Evolutionary conservation across 2,888 invertebrate species (phyloP).

Genomic region (Operophtera brumata): DNA sequence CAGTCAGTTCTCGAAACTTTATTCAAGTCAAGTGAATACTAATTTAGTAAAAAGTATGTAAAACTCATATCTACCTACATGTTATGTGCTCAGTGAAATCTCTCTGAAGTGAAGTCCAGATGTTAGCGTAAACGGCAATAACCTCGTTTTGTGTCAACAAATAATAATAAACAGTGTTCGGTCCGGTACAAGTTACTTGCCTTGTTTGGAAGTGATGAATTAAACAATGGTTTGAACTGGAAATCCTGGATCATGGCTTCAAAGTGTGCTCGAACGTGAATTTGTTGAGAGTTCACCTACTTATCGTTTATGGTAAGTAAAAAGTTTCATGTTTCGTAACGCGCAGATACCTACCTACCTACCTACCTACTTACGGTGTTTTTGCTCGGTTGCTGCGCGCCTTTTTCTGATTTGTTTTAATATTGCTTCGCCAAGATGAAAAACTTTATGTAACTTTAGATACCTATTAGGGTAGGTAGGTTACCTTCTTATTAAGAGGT

Average conservation of each 20-base stretch:
- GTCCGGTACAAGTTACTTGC: constrained; percentile 55
- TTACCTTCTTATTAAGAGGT: too few species aligned
- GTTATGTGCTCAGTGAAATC: constrained; percentile 59
- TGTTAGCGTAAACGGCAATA: constrained; percentile 64
- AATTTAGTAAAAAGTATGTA: background rate
- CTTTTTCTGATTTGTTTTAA: constrained; percentile 33
- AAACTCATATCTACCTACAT: background rate
- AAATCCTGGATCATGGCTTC: constrained; percentile 63
- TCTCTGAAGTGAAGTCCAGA: constrained; percentile 61
- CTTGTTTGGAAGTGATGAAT: constrained; percentile 64
- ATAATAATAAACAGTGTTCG: constrained; percentile 73
- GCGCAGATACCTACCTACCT: too few species aligned
- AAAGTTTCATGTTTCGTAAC: constrained; percentile 75
- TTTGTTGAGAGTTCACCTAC: constrained; percentile 71
- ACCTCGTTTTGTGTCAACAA: constrained; percentile 76
- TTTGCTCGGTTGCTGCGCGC: constrained; percentile 36
- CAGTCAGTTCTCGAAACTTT: constrained; percentile 51
- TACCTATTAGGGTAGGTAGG: too few species aligned
- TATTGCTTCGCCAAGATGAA: constrained; percentile 18
- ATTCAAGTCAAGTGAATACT: constrained; percentile 21
- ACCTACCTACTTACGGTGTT: too few species aligned
- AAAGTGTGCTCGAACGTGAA: constrained; percentile 55
- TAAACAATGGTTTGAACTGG: constrained; percentile 72
- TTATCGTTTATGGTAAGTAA: constrained; percentile 77
- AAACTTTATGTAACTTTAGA: constrained; percentile 1